Conservation (phyloP, 2,888 invertebrate genomes). For the Rhorus exstirpatorius region DNA sequence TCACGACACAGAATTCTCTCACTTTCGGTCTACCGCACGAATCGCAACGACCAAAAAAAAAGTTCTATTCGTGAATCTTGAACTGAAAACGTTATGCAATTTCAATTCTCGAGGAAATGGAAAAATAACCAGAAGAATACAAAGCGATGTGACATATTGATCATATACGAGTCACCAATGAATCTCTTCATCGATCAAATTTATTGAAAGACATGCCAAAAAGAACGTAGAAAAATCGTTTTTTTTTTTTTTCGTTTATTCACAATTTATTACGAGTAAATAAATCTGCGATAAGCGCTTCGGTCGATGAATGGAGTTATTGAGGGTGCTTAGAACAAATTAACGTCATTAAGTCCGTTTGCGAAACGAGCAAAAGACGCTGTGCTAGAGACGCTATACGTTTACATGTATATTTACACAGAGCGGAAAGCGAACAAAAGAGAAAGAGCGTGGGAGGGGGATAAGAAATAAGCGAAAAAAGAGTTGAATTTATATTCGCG, state of each 20-base stretch:
- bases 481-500: constrained; percentile 83
- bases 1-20: constrained; percentile 14
- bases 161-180: too few species aligned
- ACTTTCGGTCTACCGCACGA: constrained; percentile 54
- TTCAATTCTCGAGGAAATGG: not conserved
- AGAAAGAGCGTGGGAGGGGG: constrained; percentile 31
- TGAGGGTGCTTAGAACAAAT: constrained; percentile 79
- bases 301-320: constrained; percentile 21
- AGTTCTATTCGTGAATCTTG: constrained; percentile 55
- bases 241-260: constrained; percentile 22
- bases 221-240: not conserved
- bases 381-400: constrained; percentile 39
- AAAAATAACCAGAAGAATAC: not conserved
- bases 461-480: constrained; percentile 77
- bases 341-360: constrained; percentile 80
- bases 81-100: constrained; percentile 31
- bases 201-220: too few species aligned
- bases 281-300: too few species aligned
- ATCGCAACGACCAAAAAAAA: constrained; percentile 60
- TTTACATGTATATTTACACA: not conserved
- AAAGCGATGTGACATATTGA: too few species aligned
- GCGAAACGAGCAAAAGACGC: constrained; percentile 55
- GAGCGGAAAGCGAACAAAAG: constrained; percentile 56
- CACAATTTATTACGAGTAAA: not conserved
- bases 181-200: too few species aligned